phyloP scores from a whole-genome alignment of 1,140 invertebrate species.

The Bombus turneri region DNA sequence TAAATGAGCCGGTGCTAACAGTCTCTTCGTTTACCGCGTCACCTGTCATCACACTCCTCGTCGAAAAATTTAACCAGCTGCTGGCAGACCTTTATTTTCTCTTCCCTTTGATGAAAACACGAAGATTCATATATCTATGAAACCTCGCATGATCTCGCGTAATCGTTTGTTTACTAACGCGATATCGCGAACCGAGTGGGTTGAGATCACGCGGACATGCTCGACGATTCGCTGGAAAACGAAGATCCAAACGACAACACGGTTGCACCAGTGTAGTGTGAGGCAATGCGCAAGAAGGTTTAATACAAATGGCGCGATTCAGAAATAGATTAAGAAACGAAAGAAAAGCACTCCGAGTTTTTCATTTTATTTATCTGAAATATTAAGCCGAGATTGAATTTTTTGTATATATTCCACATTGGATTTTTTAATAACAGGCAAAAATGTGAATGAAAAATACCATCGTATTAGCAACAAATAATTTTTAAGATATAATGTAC shows the following conservation, averaged over 20 bases:
- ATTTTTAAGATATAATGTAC: too few species aligned
- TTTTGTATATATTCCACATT: too few species aligned
- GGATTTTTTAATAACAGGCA: too few species aligned
- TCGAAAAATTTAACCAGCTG: conserved; percentile 13
- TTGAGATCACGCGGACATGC: background rate
- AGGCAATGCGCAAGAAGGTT: too few species aligned
- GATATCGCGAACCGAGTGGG: background rate
- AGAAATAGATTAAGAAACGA: too few species aligned
- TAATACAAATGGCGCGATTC: background rate
- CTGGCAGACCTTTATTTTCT: conserved; percentile 28
- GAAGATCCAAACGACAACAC: background rate
- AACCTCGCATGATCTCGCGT: background rate
- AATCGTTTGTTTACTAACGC: background rate
- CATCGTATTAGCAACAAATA: too few species aligned
- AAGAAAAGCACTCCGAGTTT: too few species aligned
- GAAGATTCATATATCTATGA: conserved; percentile 9
- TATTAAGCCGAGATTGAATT: too few species aligned
- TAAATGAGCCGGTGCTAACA: conserved; percentile 54
- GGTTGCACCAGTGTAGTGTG: too few species aligned
- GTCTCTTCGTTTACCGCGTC: conserved; percentile 58
- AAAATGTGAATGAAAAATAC: too few species aligned
- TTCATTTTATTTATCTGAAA: too few species aligned
- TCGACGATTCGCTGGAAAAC: background rate
- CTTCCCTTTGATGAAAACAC: background rate
- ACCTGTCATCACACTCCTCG: background rate